A percentile compares a stretch with the other conserved stretches of the same genome.
These are phyloP conservation scores for Melanerpes aurifrons DNA, from an alignment of 2,113 vertebrate species.

Conservation along the genomic window DNA sequence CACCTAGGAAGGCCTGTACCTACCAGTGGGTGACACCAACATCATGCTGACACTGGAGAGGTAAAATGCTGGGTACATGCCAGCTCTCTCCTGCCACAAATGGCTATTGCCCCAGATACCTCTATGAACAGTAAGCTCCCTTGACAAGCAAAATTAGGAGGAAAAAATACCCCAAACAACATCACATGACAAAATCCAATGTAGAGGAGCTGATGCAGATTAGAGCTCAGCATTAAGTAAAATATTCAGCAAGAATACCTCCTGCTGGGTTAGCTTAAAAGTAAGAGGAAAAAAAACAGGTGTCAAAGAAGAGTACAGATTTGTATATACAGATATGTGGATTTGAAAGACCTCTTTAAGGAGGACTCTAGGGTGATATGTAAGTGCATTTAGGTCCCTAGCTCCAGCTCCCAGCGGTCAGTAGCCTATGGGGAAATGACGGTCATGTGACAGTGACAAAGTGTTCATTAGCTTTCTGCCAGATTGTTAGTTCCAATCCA, in stretches of 20 bases:
- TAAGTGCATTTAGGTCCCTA: slow-evolving; percentile 54
- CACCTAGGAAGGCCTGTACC: background rate
- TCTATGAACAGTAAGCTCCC: background rate
- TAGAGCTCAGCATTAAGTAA: background rate
- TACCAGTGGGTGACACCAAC: background rate
- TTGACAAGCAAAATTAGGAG: background rate
- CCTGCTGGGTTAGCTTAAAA: background rate
- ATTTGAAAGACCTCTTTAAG: background rate
- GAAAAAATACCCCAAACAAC: background rate
- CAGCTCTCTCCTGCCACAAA: background rate
- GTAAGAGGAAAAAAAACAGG: background rate
- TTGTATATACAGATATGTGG: rapidly evolving
- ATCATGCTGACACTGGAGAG: background rate
- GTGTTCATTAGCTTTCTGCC: background rate
- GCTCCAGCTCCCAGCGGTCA: background rate
- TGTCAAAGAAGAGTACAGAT: background rate
- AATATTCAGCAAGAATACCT: background rate
- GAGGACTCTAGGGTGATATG: background rate
- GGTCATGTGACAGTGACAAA: background rate
- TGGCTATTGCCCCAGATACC: background rate
- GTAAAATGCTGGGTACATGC: background rate
- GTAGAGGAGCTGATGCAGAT: background rate
- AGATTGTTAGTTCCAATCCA: background rate
- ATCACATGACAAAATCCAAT: background rate
- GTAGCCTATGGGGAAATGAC: background rate